Evolutionary conservation across 2,888 invertebrate species (phyloP), one percentile per base, ranked within the genome.

Genomic region (Neoascia interrupta): DNA sequence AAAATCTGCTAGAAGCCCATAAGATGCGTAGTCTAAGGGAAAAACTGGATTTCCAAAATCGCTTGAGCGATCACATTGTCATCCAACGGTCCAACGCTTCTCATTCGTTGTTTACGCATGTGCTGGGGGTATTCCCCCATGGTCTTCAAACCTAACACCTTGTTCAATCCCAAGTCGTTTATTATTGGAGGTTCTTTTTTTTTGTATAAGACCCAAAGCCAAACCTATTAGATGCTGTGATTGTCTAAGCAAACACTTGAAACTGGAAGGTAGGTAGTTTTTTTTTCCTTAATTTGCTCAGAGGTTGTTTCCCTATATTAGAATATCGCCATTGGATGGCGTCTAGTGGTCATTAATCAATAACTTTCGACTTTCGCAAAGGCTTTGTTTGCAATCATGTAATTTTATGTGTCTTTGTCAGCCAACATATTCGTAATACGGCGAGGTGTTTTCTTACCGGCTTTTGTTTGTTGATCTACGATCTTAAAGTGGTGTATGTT

Each of bases 51-150:
- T 69, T 54, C 23, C 11, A 21, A 19, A 45, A 60, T 10, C 2
- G 15, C 37, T 39, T 68, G 21, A 18, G n/a, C 28, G 53, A 39
- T 60, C 28, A 39, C 6, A 5, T 53, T 41, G 36, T 34, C 45
- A 39, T 53, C 56, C 6, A 34, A n/a, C n/a, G n/a, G 26, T 61
- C 28, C 21, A 18, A 18, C 28, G 23, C 31, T 28, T 66, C 19
- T 34, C 47, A 19, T 39, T 47, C 23, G 54, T 10, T 41, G 47
- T 28, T 28, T 34, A 58, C 45, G 23, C 56, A 51, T 56, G n/a
- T n/a, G n/a, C n/a, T n/a, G n/a, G 28, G 70, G 70, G 64, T 49
- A 45, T 58, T 63, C 58, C 63, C 75, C 41, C 21, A 37, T 41
- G 0, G 15, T 16, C 4, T 43, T 28, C 39, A 41, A 3, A 19